Base-by-base conservation (phyloP, 1,140 invertebrate genomes). In the Popillia japonica region DNA sequence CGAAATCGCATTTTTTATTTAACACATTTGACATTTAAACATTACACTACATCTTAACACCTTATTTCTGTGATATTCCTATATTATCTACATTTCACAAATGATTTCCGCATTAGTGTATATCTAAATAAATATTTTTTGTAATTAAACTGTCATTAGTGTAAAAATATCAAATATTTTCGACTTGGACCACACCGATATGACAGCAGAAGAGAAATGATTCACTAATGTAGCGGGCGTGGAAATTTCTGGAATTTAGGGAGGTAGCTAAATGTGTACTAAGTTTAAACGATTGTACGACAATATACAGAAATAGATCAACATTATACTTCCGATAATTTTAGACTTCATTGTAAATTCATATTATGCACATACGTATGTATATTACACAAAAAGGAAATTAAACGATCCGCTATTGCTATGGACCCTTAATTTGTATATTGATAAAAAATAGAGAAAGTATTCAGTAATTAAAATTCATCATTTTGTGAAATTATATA, bases 231-330 rank as follows among this genome's bases (percentile, higher is more conserved):
- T 17, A 55, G 17, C 17, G 14, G 14, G 48, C 48, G 48, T 55
- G 48, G 14, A 55, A 55, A 55, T 55, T 55, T n/a, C 17, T 55
- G 14, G 48, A 55, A 55, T 55, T 55, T 55, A 17, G n/a, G 48
- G 14, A 55, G 48, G 14, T 55, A 55, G 48, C 17, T 55, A 6
- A 17, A n/a, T 55, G 14, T 55, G 9, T n/a, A 55, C 14, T 14
- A n/a, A 17, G 14, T 34, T 34, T 34, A 55, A 17, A 17, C 48
- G 48, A 17, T 14, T 55, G 48, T 55, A 55, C 14, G 48, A 55
- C 48, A 55, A 55, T 55, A 55, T n/a, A 55, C 48, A 14, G 17
- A 55, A 55, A 55, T 55, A 55, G 48, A 55, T 55, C 48, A n/a
- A 48, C 44, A n/a, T 55, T 17, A 55, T 55, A 17, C 11, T 55